A percentile compares a stretch with the other conserved stretches of the same genome.
Evolutionary conservation across 2,113 vertebrate genomes (phyloP).

Genomic region (Hippocampus barbouri): DNA sequence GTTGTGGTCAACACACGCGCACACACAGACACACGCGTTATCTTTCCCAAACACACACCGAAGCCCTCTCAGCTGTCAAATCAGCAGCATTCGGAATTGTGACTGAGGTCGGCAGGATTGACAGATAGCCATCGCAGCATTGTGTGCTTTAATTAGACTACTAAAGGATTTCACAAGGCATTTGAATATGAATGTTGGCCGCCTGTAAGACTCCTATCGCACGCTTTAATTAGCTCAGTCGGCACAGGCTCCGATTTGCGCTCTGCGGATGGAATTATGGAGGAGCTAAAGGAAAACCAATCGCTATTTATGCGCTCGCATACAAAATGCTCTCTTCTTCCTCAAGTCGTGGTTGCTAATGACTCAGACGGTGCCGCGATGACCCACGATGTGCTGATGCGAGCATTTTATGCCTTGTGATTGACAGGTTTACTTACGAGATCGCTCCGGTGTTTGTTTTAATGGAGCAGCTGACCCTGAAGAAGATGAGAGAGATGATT

Average conservation of each 20-base stretch:
- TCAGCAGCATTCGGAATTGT: conserved; percentile 49
- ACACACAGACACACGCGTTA: conserved; percentile 14
- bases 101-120: conserved; percentile 47
- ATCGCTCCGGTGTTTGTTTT: conserved; percentile 98
- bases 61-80: conserved; percentile 35
- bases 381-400: background rate
- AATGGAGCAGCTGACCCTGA: conserved; percentile 98
- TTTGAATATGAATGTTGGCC: conserved; percentile 71
- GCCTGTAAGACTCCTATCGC: conserved; percentile 50
- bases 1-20: conserved; percentile 4
- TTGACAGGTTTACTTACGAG: conserved; percentile 96
- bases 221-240: conserved; percentile 68
- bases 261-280: conserved; percentile 38
- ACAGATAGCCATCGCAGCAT: conserved; percentile 74
- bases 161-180: conserved; percentile 48
- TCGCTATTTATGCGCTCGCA: conserved; percentile 14
- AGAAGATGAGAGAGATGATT: conserved; percentile 97
- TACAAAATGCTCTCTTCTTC: conserved; percentile 1
- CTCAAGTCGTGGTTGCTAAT: background rate
- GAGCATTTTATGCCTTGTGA: conserved; percentile 1
- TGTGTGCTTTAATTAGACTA: conserved; percentile 73
- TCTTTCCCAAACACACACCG: conserved; percentile 20
- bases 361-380: background rate
- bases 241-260: conserved; percentile 41
- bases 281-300: conserved; percentile 41